These are phyloP conservation scores for Thalassaphorura encarpata DNA, from an alignment of 1,140 invertebrate species.

Conservation along the genomic window DNA sequence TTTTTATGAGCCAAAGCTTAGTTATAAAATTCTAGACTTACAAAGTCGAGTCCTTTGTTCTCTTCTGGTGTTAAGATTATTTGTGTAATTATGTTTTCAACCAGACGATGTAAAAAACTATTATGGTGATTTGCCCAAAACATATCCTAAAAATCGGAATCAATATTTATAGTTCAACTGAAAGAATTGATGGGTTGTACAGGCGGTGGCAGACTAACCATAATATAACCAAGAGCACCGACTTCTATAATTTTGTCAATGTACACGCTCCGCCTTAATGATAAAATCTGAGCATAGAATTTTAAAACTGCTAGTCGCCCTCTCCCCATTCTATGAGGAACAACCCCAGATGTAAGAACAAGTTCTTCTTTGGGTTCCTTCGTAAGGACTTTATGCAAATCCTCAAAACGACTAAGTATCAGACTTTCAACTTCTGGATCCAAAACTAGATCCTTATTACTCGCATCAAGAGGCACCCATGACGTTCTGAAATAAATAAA, in stretches of 20 bases:
- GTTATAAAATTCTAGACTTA: neutral
- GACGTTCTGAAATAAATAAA: neutral
- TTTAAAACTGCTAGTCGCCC: conserved; percentile 10
- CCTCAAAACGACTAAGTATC: neutral
- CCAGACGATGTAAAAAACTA: conserved; percentile 1
- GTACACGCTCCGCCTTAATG: conserved; percentile 4
- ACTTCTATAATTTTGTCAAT: conserved; percentile 7
- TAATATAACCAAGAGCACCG: conserved; percentile 8
- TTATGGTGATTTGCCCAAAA: conserved; percentile 1
- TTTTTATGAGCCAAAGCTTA: neutral
- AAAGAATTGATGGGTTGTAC: neutral
- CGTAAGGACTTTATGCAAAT: neutral
- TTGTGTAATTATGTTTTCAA: conserved; percentile 4
- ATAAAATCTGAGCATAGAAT: conserved; percentile 18
- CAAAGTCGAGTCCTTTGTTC: conserved; percentile 1
- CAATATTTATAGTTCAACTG: neutral
- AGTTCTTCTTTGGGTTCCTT: neutral
- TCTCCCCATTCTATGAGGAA: conserved; percentile 2
- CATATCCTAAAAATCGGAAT: neutral
- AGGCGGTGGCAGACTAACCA: conserved; percentile 1
- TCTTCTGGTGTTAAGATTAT: neutral
- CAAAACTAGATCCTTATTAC: conserved; percentile 7
- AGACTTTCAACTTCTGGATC: neutral
- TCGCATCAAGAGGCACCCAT: conserved; percentile 2
- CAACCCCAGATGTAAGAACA: conserved; percentile 4